phyloP scores from a whole-genome alignment of 2,113 vertebrate genomes.

The Xiphophorus couchianus region DNA sequence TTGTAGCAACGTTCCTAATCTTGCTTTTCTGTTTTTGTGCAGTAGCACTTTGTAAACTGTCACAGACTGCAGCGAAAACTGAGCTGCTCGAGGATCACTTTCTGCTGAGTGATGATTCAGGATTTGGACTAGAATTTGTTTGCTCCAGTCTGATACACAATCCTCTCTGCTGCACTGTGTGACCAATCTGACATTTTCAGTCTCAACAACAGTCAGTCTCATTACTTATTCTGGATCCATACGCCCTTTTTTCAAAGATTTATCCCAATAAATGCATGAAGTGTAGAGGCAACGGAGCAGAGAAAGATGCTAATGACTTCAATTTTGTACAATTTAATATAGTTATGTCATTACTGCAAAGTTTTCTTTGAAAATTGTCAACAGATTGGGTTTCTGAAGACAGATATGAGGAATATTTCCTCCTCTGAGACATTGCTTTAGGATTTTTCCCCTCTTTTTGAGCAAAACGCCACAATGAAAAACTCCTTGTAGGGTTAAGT shows the following conservation, averaged over 20 bases:
- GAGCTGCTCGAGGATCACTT: conserved; percentile 34
- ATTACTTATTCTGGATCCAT: neutral
- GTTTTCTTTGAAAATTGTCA: too few species aligned
- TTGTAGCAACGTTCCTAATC: neutral
- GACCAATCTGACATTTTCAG: neutral
- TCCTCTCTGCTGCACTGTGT: conserved; percentile 11
- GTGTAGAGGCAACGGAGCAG: neutral
- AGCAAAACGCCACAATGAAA: neutral
- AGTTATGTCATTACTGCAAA: neutral
- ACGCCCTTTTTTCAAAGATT: neutral
- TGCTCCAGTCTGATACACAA: conserved; percentile 16
- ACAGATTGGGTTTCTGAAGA: neutral
- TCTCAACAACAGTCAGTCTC: neutral
- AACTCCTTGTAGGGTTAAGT: neutral
- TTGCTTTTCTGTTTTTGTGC: neutral
- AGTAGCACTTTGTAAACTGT: conserved; percentile 19
- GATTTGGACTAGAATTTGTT: conserved; percentile 37
- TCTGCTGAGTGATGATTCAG: conserved; percentile 49
- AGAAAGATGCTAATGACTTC: neutral
- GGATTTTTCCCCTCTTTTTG: neutral
- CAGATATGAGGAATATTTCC: neutral
- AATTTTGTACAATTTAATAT: neutral
- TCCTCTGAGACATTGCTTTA: neutral
- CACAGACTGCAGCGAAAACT: conserved; percentile 37
- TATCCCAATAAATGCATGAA: neutral